phyloP scores from a whole-genome alignment of 2,113 vertebrate species.

The Ivindomyrus marchei region DNA sequence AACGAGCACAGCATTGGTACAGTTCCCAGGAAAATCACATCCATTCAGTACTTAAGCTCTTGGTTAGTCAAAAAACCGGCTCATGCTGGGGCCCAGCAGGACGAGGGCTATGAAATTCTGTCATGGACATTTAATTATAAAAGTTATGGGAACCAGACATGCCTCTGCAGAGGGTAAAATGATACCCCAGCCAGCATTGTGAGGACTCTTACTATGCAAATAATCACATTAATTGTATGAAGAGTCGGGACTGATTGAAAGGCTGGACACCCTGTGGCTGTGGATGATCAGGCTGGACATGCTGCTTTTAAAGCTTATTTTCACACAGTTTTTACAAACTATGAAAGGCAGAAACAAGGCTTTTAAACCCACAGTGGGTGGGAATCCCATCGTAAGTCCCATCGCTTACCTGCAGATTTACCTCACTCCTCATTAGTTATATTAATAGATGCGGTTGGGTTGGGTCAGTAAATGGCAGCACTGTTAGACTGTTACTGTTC shows the following conservation, averaged over 20 bases:
- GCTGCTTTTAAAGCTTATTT: not conserved
- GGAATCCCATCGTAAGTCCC: not conserved
- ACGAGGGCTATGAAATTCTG: not conserved
- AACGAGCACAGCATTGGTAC: not conserved
- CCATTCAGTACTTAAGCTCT: not conserved
- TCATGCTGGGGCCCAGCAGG: not conserved
- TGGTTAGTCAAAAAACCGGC: not conserved
- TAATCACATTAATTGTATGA: not conserved
- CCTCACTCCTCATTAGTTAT: not conserved
- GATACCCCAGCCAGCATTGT: not conserved
- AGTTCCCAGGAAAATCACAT: not conserved
- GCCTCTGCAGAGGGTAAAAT: not conserved
- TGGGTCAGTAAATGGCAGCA: not conserved
- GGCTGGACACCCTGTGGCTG: not conserved
- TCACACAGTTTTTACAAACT: not conserved
- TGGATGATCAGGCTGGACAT: not conserved
- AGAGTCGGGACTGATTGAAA: not conserved
- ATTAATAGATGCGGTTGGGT: not conserved
- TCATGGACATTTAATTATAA: not conserved
- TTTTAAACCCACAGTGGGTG: not conserved
- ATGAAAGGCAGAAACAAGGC: not conserved
- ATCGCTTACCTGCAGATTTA: not conserved
- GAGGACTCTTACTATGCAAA: not conserved
- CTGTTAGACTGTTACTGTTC: not conserved
- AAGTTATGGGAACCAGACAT: not conserved